Evolutionary conservation across 2,888 invertebrate genomes (phyloP).

Genomic region (Globia sparganii): DNA sequence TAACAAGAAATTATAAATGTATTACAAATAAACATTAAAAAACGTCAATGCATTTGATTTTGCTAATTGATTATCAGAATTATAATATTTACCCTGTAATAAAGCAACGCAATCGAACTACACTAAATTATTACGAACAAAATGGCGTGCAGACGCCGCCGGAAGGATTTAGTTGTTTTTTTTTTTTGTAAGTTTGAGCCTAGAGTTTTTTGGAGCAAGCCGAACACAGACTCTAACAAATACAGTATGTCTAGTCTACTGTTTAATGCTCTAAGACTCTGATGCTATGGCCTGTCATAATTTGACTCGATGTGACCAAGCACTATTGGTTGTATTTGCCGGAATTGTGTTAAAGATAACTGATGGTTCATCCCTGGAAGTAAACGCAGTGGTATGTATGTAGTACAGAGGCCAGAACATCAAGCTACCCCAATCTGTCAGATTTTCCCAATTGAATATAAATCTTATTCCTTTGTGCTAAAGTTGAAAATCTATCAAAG

Average conservation of each 20-base stretch:
- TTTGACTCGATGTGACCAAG: not conserved
- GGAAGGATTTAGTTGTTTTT: slow-evolving; percentile 52
- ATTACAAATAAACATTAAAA: not conserved
- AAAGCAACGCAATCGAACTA: slow-evolving; percentile 31
- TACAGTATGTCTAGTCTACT: slow-evolving; percentile 4
- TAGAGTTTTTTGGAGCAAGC: not conserved
- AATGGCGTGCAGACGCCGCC: slow-evolving; percentile 60
- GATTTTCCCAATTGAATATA: too few relatives aligned
- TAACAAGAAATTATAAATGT: not conserved
- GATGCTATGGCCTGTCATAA: too few relatives aligned
- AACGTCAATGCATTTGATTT: not conserved
- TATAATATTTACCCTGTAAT: slow-evolving; percentile 41
- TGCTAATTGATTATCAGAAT: not conserved
- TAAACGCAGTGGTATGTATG: too few relatives aligned
- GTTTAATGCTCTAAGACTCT: too few relatives aligned
- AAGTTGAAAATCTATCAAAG: too few relatives aligned
- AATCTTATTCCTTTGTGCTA: too few relatives aligned
- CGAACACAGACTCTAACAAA: not conserved
- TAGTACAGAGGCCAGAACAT: too few relatives aligned
- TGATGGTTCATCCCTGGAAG: not conserved
- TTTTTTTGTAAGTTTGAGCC: slow-evolving; percentile 18
- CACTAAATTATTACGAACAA: slow-evolving; percentile 50
- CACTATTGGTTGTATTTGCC: not conserved
- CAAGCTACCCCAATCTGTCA: too few relatives aligned
- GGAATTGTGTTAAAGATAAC: not conserved